Evolutionary conservation across 1,140 invertebrate genomes (phyloP).

Genomic region (Hestina assimilis): DNA sequence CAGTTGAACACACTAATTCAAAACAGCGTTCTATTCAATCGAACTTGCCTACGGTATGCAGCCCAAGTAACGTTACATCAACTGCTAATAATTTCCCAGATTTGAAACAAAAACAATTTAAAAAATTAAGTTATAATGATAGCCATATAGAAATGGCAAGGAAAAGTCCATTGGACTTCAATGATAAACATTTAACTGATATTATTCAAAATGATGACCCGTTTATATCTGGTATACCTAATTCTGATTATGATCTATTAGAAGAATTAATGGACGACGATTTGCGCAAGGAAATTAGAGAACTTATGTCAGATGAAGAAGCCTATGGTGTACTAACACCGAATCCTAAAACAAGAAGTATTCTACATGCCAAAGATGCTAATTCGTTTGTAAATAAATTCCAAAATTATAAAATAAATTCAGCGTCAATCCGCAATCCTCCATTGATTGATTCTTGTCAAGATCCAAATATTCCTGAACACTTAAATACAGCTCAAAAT

Average conservation of each 20-base stretch:
- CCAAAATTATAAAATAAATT: neutral
- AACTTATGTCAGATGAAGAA: conserved; percentile 64
- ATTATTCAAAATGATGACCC: conserved; percentile 39
- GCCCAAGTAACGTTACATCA: neutral
- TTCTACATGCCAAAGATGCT: neutral
- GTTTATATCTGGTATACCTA: conserved; percentile 55
- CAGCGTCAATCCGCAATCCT: neutral
- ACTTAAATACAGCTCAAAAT: neutral
- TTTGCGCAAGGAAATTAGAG: conserved; percentile 65
- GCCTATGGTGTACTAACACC: conserved; percentile 10
- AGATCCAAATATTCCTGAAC: neutral
- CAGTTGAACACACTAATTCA: neutral
- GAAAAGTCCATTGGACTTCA: neutral
- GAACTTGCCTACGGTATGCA: neutral
- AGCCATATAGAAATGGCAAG: conserved; percentile 3
- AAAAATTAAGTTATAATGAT: neutral
- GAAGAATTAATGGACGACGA: conserved; percentile 71
- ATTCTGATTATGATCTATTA: conserved; percentile 64
- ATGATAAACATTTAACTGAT: conserved; percentile 9
- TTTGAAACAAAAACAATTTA: neutral
- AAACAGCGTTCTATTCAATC: neutral
- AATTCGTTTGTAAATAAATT: neutral
- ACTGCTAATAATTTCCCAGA: neutral
- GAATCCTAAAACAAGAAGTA: conserved; percentile 10
- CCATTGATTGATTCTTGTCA: neutral